phyloP scores from a whole-genome alignment of 2,888 invertebrate genomes.

The Drosophila planitibia region DNA sequence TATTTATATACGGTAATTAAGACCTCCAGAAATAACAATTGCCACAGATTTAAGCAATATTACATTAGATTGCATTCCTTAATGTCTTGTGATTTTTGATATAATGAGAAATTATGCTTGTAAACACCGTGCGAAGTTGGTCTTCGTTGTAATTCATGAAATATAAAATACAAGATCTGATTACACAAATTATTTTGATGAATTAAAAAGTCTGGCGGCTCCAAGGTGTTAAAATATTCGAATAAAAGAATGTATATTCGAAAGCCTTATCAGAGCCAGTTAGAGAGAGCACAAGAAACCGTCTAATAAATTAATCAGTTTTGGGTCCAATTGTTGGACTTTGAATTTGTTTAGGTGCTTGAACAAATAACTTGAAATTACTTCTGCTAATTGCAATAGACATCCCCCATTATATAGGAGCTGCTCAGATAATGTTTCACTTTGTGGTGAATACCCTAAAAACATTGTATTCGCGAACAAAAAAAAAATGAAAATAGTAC shows the following conservation, averaged over 20 bases:
- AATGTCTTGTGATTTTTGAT: neutral
- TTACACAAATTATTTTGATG: neutral
- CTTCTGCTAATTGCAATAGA: conserved; percentile 70
- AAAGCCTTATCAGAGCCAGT: neutral
- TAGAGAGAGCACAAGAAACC: neutral
- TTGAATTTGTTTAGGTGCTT: conserved; percentile 19
- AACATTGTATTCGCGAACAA: conserved; percentile 49
- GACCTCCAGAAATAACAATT: neutral
- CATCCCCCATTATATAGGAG: conserved; percentile 46
- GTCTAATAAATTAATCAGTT: neutral
- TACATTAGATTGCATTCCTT: neutral
- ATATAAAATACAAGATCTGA: neutral
- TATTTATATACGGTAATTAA: neutral
- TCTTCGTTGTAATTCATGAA: neutral
- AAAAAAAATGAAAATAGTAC: conserved; percentile 1
- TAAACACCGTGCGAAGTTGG: too few relatives aligned
- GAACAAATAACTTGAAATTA: conserved; percentile 69
- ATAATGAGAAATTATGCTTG: neutral
- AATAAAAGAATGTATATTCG: neutral
- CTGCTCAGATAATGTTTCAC: conserved; percentile 56
- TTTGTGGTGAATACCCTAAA: conserved; percentile 77
- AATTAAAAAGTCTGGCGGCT: neutral
- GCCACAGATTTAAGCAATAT: neutral
- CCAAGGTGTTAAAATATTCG: neutral
- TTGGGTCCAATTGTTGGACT: neutral